A percentile compares a stretch with the other conserved stretches of the same genome.
Conservation (phyloP, 1,140 invertebrate genomes). For the Palaemon carinicauda region DNA sequence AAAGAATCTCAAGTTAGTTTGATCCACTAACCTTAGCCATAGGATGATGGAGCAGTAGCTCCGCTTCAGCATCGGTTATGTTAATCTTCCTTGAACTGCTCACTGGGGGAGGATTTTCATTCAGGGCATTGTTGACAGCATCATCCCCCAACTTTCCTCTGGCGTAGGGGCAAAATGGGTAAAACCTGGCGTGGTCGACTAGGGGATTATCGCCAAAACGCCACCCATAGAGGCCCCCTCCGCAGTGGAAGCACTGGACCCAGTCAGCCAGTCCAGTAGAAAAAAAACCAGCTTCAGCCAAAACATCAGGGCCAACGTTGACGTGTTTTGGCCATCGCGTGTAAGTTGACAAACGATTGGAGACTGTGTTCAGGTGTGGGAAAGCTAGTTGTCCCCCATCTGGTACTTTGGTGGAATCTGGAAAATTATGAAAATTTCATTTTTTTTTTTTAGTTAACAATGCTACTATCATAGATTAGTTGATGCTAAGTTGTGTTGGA, state of each 20-base stretch:
- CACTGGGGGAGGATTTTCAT: background rate
- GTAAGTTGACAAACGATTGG: conserved; percentile 48
- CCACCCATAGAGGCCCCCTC: conserved; percentile 86
- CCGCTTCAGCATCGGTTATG: conserved; percentile 6
- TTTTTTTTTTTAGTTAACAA: background rate
- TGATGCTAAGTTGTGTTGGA: too few relatives aligned
- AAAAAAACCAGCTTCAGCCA: conserved; percentile 44
- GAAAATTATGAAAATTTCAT: background rate
- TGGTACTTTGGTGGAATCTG: conserved; percentile 2
- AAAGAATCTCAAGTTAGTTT: too few relatives aligned
- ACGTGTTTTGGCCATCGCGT: conserved; percentile 61
- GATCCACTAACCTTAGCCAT: conserved; percentile 18
- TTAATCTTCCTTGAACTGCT: background rate
- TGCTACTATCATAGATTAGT: background rate
- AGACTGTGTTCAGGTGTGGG: conserved; percentile 14
- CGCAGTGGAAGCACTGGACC: conserved; percentile 91
- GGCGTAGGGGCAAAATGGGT: conserved; percentile 83
- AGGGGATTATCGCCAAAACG: conserved; percentile 84
- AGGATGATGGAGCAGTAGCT: conserved; percentile 36
- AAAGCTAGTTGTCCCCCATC: conserved; percentile 1
- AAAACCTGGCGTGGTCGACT: conserved; percentile 89
- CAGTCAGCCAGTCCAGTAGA: conserved; percentile 72
- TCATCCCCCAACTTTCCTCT: conserved; percentile 80
- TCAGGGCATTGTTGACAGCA: background rate
- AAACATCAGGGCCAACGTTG: conserved; percentile 7